Evolutionary conservation across 53 echinoderm and acorn worm genomes (phyloP).

Genomic region (Zoroaster sp.): DNA sequence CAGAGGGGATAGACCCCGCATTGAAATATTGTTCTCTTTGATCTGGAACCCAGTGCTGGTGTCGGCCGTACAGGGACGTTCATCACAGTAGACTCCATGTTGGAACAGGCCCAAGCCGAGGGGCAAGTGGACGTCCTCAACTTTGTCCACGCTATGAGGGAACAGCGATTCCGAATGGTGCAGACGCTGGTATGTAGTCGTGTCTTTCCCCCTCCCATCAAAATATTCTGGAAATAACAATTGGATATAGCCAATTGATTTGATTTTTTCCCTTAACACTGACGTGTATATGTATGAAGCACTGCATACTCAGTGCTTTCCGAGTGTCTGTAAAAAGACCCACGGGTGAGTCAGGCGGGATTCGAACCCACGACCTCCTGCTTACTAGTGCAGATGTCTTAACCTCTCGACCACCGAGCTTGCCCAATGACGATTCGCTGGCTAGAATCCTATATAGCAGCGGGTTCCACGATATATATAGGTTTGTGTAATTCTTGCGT

Average conservation of each 20-base stretch:
- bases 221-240: background rate
- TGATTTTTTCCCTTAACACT: too few relatives aligned
- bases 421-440: too few relatives aligned
- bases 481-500: too few relatives aligned
- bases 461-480: too few relatives aligned
- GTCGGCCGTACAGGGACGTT: slow-evolving; percentile 90
- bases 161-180: slow-evolving; percentile 69
- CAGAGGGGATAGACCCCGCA: background rate
- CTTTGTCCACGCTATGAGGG: slow-evolving; percentile 69
- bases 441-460: too few relatives aligned
- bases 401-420: too few relatives aligned
- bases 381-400: too few relatives aligned
- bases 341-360: too few relatives aligned
- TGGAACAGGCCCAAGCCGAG: slow-evolving; percentile 44
- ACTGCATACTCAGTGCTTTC: background rate
- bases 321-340: background rate
- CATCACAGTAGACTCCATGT: slow-evolving; percentile 74
- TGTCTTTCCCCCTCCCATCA: background rate
- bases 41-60: slow-evolving; percentile 71
- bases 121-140: slow-evolving; percentile 64
- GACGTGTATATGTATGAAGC: too few relatives aligned
- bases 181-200: slow-evolving; percentile 72
- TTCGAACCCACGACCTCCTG: too few relatives aligned
- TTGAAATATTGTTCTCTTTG: too few relatives aligned
- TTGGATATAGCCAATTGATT: too few relatives aligned